Percentiles rank a stretch among this genome's conserved stretches.
Conservation (phyloP, 2,113 vertebrate genomes). For the Mionectes macconnelli region DNA sequence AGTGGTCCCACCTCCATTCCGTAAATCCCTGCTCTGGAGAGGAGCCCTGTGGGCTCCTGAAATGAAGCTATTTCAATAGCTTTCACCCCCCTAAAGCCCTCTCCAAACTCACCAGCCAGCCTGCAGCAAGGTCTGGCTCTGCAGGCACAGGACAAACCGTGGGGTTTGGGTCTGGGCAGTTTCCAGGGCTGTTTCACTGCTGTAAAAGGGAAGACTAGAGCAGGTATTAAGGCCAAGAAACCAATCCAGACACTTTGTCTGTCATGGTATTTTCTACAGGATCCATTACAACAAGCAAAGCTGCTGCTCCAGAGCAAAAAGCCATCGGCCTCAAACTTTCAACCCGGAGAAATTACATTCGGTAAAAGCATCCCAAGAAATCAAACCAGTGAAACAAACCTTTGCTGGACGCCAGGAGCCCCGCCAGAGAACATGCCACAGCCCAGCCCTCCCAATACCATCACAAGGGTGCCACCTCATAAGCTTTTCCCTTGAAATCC, state of each 20-base stretch:
- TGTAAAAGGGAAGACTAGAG: not conserved
- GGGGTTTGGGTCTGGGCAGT: not conserved
- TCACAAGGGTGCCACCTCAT: rapidly evolving
- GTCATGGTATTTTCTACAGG: not conserved
- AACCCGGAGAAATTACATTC: not conserved
- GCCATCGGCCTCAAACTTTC: not conserved
- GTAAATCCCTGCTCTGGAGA: not conserved
- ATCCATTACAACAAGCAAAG: not conserved
- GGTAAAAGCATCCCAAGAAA: not conserved
- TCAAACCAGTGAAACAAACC: not conserved
- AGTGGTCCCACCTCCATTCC: not conserved
- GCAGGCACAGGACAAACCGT: not conserved
- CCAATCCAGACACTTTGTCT: not conserved
- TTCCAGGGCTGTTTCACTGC: not conserved
- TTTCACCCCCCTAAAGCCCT: not conserved
- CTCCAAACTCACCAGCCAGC: not conserved
- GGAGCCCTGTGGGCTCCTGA: not conserved
- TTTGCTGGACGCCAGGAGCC: not conserved
- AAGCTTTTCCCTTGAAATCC: not conserved
- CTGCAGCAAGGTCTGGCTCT: not conserved
- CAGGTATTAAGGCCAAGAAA: not conserved
- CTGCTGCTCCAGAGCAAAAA: not conserved
- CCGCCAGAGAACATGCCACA: rapidly evolving
- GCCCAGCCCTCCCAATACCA: not conserved
- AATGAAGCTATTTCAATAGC: not conserved